phyloP scores from a whole-genome alignment of 2,888 invertebrate genomes.

The Liopterus haemorrhoidalis region DNA sequence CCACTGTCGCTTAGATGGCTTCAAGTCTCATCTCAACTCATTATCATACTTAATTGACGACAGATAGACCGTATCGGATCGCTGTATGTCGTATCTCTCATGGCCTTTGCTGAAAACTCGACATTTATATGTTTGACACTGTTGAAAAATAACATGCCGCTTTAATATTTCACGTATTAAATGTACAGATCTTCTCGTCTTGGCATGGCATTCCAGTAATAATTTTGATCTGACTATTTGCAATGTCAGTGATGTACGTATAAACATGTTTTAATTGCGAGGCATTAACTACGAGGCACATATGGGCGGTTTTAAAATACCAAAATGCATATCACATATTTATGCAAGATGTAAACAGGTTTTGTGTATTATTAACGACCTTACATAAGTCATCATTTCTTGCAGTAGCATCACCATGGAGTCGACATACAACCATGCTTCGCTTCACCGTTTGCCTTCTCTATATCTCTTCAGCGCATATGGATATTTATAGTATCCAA shows the following conservation, averaged over 20 bases:
- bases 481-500: no score
- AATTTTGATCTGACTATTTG: slow-evolving; percentile 22
- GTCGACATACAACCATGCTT: no score
- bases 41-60: no score
- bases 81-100: no score
- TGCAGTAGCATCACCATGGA: no score
- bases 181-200: slow-evolving; percentile 25
- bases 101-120: no score
- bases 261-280: slow-evolving; percentile 17
- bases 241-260: slow-evolving; percentile 16
- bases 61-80: no score
- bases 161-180: slow-evolving; percentile 30
- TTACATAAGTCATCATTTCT: slow-evolving; percentile 36
- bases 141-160: slow-evolving; percentile 25
- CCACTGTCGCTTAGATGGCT: no score
- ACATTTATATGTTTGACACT: slow-evolving; percentile 27
- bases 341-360: slow-evolving; percentile 30
- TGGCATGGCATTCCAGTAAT: slow-evolving; percentile 29
- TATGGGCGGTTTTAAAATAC: slow-evolving; percentile 11
- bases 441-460: no score
- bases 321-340: slow-evolving; percentile 5
- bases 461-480: no score
- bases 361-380: slow-evolving; percentile 33
- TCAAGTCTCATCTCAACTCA: no score
- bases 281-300: slow-evolving; percentile 8